Conservation (phyloP, 2,888 invertebrate species). For the Resseliella maxima region DNA sequence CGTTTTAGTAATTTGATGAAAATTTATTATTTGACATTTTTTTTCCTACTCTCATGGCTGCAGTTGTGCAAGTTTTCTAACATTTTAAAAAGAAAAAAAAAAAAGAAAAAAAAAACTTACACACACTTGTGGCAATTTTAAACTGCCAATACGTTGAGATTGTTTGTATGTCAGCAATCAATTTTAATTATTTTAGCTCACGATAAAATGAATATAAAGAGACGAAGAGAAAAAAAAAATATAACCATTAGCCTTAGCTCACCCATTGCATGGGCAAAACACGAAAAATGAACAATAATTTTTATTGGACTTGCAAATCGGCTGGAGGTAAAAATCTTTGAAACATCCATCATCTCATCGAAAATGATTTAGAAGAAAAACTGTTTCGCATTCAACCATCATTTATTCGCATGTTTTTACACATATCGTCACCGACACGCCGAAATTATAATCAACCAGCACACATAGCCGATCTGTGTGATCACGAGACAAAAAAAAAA, state of each 20-base stretch:
- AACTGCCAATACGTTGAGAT: neutral
- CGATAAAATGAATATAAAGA: neutral
- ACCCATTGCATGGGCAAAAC: neutral
- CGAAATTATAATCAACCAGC: neutral
- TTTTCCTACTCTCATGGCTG: neutral
- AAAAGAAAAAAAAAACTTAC: neutral
- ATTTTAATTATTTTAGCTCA: slow-evolving; percentile 36
- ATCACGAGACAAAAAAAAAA: neutral
- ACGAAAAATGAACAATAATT: neutral
- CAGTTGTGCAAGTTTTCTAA: neutral
- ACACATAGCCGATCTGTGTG: neutral
- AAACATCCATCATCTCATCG: neutral
- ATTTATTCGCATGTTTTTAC: slow-evolving; percentile 52
- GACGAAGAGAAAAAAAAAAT: neutral
- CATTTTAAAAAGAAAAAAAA: neutral
- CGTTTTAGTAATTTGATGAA: slow-evolving; percentile 9
- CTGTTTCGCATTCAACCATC: neutral
- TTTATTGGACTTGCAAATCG: neutral
- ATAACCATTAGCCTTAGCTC: neutral
- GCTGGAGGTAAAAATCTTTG: neutral
- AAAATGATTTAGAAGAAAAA: slow-evolving; percentile 2
- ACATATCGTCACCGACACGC: neutral
- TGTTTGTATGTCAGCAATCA: slow-evolving; percentile 6
- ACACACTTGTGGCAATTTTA: neutral
- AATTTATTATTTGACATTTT: neutral